phyloP scores from a whole-genome alignment of 2,888 invertebrate genomes.

The Tortrix viridana region DNA sequence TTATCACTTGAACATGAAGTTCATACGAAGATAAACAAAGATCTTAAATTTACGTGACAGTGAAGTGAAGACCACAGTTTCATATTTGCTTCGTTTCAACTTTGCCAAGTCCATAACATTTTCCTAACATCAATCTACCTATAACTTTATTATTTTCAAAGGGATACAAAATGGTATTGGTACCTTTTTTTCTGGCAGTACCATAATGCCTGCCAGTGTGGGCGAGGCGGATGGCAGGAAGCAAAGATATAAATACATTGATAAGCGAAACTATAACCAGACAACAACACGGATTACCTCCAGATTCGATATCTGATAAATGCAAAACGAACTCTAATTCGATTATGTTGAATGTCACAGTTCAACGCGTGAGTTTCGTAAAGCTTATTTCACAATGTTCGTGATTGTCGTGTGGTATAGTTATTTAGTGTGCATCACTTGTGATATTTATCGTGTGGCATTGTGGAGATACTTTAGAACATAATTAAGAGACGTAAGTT shows the following conservation, averaged over 20 bases:
- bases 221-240: constrained; percentile 58
- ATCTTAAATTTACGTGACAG: no score
- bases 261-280: constrained; percentile 55
- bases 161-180: background rate
- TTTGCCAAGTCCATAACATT: background rate
- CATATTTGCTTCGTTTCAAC: background rate
- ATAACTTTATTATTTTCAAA: background rate
- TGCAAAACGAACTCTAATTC: constrained; percentile 60
- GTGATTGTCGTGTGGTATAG: constrained; percentile 43
- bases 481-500: no score
- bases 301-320: constrained; percentile 51
- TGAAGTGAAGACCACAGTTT: no score
- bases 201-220: constrained; percentile 19
- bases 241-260: constrained; percentile 56
- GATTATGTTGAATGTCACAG: constrained; percentile 65
- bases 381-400: constrained; percentile 33
- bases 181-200: background rate
- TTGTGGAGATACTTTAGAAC: no score
- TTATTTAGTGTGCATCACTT: background rate
- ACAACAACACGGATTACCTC: constrained; percentile 52
- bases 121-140: background rate
- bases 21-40: background rate
- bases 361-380: constrained; percentile 49
- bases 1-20: background rate
- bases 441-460: no score